These are phyloP conservation scores for Chymomyza caudatula DNA, from an alignment of 2,888 invertebrate genomes.

Conservation along the genomic window DNA sequence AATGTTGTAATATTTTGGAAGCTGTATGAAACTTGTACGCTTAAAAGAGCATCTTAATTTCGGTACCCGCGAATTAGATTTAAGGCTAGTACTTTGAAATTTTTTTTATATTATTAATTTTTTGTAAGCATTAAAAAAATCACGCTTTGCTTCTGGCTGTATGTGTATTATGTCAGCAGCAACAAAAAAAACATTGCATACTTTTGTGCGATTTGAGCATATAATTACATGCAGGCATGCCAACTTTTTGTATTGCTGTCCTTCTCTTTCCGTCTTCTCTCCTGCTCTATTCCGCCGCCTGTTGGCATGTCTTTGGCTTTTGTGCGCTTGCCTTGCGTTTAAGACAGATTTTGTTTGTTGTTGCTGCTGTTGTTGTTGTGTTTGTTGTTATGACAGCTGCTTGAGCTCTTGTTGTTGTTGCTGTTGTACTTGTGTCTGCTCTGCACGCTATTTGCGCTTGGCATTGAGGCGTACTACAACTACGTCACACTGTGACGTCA, in stretches of 20 bases:
- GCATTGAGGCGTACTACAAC: background rate
- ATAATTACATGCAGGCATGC: constrained; percentile 55
- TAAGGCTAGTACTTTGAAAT: too few relatives aligned
- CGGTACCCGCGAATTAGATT: too few relatives aligned
- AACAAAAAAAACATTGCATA: constrained; percentile 38
- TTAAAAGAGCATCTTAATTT: too few relatives aligned
- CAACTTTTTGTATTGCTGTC: background rate
- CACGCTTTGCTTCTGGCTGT: too few relatives aligned
- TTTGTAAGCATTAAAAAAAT: too few relatives aligned
- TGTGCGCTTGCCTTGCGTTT: background rate
- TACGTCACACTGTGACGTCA: background rate
- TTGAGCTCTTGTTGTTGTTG: background rate
- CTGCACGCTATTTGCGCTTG: background rate
- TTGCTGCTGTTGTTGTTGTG: background rate
- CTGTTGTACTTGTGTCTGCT: background rate
- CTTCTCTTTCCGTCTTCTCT: background rate
- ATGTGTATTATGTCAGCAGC: background rate
- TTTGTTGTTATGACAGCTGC: background rate
- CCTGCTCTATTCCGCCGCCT: background rate
- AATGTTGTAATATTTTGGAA: too few relatives aligned
- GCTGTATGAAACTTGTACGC: too few relatives aligned
- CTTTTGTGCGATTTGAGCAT: constrained; percentile 59
- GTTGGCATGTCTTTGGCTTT: background rate
- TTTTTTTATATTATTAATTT: too few relatives aligned
- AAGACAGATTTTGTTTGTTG: background rate